These are phyloP conservation scores for Rhamphomyia laevipes DNA, from an alignment of 2,888 invertebrate genomes.

Conservation along the genomic window DNA sequence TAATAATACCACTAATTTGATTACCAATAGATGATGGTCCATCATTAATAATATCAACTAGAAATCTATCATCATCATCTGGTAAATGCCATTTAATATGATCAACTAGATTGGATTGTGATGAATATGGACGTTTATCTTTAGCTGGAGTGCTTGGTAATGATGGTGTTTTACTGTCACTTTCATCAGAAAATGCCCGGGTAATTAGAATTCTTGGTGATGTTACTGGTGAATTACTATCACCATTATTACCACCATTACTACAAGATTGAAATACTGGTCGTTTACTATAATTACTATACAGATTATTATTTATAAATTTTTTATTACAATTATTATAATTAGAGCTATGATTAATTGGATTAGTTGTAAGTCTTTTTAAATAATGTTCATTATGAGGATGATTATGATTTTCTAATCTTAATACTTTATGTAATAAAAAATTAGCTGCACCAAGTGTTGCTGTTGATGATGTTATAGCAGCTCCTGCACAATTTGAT, in stretches of 20 bases:
- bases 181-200: constrained; percentile 60
- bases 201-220: constrained; percentile 63
- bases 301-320: constrained; percentile 16
- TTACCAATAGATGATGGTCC: too few species aligned
- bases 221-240: constrained; percentile 32
- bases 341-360: constrained; percentile 3
- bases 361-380: constrained; percentile 14
- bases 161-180: constrained; percentile 44
- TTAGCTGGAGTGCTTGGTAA: constrained; percentile 27
- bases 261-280: background rate
- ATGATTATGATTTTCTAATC: constrained; percentile 34
- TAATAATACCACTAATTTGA: background rate
- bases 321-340: background rate
- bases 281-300: constrained; percentile 16
- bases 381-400: constrained; percentile 4
- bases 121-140: constrained; percentile 32
- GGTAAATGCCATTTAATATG: too few species aligned
- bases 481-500: background rate
- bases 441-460: constrained; percentile 9
- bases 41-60: too few species aligned
- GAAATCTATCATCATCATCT: background rate
- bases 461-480: constrained; percentile 8
- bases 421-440: constrained; percentile 42
- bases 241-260: constrained; percentile 17
- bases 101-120: constrained; percentile 27